phyloP scores from a whole-genome alignment of 2,797 vertebrate genomes.

The Diceros bicornis region DNA sequence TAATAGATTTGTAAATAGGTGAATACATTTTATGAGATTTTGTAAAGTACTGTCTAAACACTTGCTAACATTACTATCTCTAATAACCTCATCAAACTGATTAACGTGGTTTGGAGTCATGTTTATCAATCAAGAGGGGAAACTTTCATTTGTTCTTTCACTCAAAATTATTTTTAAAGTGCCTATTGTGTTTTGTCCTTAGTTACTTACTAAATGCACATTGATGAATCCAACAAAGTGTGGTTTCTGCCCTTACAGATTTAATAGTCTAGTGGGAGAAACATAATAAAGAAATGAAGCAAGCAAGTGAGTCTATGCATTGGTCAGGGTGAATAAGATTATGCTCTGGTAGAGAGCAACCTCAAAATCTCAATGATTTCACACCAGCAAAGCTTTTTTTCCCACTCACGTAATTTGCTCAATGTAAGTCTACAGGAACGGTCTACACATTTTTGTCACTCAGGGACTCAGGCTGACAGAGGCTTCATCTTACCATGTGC shows the following conservation, averaged over 20 bases:
- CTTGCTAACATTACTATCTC: not conserved
- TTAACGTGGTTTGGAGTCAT: not conserved
- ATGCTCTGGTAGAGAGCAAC: not conserved
- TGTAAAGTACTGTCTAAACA: not conserved
- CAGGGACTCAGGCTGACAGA: not conserved
- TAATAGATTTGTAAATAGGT: not conserved
- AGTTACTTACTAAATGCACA: not conserved
- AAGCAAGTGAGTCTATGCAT: not conserved
- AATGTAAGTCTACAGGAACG: not conserved
- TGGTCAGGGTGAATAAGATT: not conserved
- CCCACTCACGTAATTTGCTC: not conserved
- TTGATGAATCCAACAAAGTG: not conserved
- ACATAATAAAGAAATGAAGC: not conserved
- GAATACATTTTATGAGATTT: not conserved
- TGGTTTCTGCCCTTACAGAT: not conserved
- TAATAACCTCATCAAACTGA: not conserved
- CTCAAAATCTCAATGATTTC: not conserved
- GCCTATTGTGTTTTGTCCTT: not conserved
- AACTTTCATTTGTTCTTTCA: not conserved
- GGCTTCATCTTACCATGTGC: not conserved
- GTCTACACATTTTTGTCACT: not conserved
- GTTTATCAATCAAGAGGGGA: not conserved
- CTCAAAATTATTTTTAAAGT: not conserved
- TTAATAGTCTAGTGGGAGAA: not conserved
- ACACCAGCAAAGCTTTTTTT: not conserved